Evolutionary conservation across 2,888 invertebrate genomes (phyloP).

Genomic region (Brachycybe producta): DNA sequence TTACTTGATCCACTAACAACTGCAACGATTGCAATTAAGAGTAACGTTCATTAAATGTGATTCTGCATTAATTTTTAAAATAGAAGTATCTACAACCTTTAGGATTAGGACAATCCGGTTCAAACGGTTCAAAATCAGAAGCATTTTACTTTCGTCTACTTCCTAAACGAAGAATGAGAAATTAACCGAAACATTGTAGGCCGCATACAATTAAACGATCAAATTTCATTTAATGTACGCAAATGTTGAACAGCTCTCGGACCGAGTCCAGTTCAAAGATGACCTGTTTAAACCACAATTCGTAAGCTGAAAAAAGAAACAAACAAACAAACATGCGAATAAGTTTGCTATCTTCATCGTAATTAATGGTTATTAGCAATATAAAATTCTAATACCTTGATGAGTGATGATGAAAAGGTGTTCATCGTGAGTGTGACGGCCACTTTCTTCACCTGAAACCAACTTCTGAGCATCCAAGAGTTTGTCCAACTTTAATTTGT

Average conservation of each 20-base stretch:
- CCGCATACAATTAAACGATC: slow-evolving; percentile 18
- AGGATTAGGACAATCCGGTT: slow-evolving; percentile 84
- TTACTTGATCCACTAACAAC: slow-evolving; percentile 92
- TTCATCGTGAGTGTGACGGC: slow-evolving; percentile 80
- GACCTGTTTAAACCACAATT: slow-evolving; percentile 99
- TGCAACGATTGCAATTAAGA: slow-evolving; percentile 40
- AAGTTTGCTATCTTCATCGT: neutral
- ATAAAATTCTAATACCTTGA: slow-evolving; percentile 60
- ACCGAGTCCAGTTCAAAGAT: slow-evolving; percentile 93
- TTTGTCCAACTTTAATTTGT: slow-evolving; percentile 64
- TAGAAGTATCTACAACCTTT: slow-evolving; percentile 45
- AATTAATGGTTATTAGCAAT: too few relatives aligned
- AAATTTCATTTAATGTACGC: slow-evolving; percentile 33
- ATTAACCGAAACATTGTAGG: slow-evolving; percentile 7
- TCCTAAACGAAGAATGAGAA: slow-evolving; percentile 41
- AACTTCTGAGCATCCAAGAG: slow-evolving; percentile 66
- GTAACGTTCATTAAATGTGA: slow-evolving; percentile 3
- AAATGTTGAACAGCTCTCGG: slow-evolving; percentile 56
- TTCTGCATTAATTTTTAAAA: neutral
- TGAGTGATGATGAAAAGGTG: slow-evolving; percentile 95
- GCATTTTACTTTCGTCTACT: slow-evolving; percentile 78
- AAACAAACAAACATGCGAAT: too few relatives aligned
- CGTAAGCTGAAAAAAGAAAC: slow-evolving; percentile 61
- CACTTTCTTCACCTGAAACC: slow-evolving; percentile 53
- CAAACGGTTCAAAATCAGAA: slow-evolving; percentile 81